phyloP scores from a whole-genome alignment of 2,888 invertebrate species.

The Yponomeuta evonymella region DNA sequence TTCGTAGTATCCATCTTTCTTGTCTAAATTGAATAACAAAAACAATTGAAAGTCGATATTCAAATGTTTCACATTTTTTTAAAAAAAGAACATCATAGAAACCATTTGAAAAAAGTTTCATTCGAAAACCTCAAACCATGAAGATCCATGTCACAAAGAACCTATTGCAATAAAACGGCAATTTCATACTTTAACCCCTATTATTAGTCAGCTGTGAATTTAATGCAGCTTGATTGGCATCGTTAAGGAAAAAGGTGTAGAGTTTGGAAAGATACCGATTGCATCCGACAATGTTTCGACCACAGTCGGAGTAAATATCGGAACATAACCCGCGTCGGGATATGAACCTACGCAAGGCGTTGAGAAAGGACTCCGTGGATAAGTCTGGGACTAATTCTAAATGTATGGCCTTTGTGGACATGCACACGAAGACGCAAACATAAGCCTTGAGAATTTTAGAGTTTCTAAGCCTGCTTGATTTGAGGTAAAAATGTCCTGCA shows the following conservation, averaged over 20 bases:
- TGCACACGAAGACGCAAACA: slow-evolving; percentile 8
- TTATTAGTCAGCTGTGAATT: background rate
- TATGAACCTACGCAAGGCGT: background rate
- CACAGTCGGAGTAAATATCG: background rate
- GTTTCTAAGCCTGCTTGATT: background rate
- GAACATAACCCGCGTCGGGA: background rate
- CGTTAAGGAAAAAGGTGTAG: background rate
- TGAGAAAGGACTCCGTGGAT: background rate
- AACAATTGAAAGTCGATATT: too few relatives aligned
- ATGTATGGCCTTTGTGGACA: slow-evolving; percentile 10
- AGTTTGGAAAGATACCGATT: background rate
- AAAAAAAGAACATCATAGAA: too few relatives aligned
- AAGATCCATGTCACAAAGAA: too few relatives aligned
- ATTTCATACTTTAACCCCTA: too few relatives aligned
- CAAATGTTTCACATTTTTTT: too few relatives aligned
- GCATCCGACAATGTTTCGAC: slow-evolving; percentile 3
- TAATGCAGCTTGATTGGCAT: background rate
- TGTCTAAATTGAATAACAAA: too few relatives aligned
- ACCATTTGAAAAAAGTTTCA: too few relatives aligned
- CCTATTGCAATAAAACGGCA: too few relatives aligned
- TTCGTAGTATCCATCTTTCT: too few relatives aligned
- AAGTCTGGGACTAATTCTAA: slow-evolving; percentile 10
- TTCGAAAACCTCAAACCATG: too few relatives aligned
- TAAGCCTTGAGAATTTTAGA: background rate
- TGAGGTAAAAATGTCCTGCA: slow-evolving; percentile 6